Percentiles rank a stretch among this genome's conserved stretches.
These are phyloP conservation scores for Galerucella nymphaeae DNA, from an alignment of 2,888 invertebrate species.

Conservation along the genomic window DNA sequence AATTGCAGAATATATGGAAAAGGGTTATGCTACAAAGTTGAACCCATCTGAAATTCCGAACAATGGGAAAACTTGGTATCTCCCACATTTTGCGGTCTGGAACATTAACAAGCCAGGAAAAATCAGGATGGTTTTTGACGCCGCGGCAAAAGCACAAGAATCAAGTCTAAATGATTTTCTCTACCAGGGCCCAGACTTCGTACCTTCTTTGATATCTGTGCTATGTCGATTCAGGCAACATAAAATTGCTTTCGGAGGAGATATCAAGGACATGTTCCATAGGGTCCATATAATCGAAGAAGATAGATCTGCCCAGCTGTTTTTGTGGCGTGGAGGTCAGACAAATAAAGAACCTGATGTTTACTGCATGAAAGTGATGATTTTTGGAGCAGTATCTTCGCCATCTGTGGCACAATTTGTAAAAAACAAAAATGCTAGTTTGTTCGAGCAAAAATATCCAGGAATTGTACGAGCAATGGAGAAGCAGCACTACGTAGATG, in stretches of 20 bases:
- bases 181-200: conserved; percentile 16
- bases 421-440: conserved; percentile 18
- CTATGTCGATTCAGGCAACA: conserved; percentile 20
- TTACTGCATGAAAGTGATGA: conserved; percentile 17
- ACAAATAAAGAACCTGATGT: neutral
- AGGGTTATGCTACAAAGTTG: no score
- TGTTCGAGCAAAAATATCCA: neutral
- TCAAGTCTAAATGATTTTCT: conserved; percentile 4
- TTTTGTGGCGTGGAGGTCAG: no score
- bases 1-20: no score
- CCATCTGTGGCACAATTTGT: conserved; percentile 23
- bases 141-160: conserved; percentile 16
- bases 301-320: no score
- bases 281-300: neutral
- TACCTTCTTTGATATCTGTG: conserved; percentile 5
- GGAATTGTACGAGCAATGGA: neutral
- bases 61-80: no score
- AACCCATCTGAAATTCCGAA: no score
- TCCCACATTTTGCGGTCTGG: no score
- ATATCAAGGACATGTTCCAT: conserved; percentile 12
- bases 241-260: conserved; percentile 8
- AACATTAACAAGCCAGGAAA: neutral
- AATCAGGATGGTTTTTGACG: neutral
- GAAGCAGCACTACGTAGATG: no score
- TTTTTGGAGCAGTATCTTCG: conserved; percentile 19